Evolutionary conservation across 2,797 vertebrate genomes (phyloP).

Genomic region (Distichodus sexfasciatus): DNA sequence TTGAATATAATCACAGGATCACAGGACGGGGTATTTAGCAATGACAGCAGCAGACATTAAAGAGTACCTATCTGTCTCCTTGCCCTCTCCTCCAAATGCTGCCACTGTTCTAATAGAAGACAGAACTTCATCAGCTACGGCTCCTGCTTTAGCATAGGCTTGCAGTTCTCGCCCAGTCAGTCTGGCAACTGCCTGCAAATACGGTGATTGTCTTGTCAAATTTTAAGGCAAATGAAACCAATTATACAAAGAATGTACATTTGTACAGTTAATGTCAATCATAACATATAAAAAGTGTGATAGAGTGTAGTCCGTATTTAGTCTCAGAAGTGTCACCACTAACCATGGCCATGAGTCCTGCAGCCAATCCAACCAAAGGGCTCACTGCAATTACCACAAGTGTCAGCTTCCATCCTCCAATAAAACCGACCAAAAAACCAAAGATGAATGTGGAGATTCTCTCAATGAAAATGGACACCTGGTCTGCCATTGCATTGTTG

Average conservation of each 20-base stretch:
- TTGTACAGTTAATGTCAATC: no score
- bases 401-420: slow-evolving; percentile 81
- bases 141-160: slow-evolving; percentile 79
- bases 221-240: neutral
- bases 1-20: neutral
- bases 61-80: slow-evolving; percentile 71
- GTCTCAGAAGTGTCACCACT: neutral
- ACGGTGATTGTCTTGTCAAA: no score
- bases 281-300: no score
- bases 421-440: slow-evolving; percentile 80
- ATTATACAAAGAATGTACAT: neutral
- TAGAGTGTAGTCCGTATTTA: neutral
- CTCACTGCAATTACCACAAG: slow-evolving; percentile 78
- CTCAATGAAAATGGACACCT: slow-evolving; percentile 77
- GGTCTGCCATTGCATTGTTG: slow-evolving; percentile 79
- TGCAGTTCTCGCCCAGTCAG: slow-evolving; percentile 71
- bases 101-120: slow-evolving; percentile 78
- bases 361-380: slow-evolving; percentile 74
- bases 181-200: slow-evolving; percentile 69
- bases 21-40: neutral
- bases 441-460: slow-evolving; percentile 76
- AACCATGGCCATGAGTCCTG: slow-evolving; percentile 79
- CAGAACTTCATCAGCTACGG: slow-evolving; percentile 79
- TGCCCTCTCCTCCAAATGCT: slow-evolving; percentile 78
- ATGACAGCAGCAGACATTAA: neutral